Percentiles rank a stretch among this genome's conserved stretches.
Evolutionary conservation across 1,140 invertebrate species (phyloP).

Genomic region (Zaprionus ornatus): DNA sequence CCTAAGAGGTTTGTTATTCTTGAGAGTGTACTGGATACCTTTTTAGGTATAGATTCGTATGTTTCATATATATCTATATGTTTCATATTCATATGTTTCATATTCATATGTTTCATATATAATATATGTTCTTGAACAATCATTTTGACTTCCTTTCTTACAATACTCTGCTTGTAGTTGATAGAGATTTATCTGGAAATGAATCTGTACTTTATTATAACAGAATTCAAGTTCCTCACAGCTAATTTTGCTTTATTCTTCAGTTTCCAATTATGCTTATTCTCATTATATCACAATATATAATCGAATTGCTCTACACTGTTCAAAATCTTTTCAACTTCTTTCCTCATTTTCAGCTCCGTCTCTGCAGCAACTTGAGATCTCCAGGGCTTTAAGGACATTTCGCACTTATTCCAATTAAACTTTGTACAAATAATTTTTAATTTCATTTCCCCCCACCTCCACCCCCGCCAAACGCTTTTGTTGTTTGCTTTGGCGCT

Average conservation of each 20-base stretch:
- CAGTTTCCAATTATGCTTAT: too few species aligned
- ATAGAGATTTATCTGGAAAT: too few species aligned
- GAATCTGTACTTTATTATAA: too few species aligned
- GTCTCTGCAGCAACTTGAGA: neutral
- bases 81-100: too few species aligned
- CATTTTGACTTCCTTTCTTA: too few species aligned
- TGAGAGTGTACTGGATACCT: neutral
- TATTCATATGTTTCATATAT: too few species aligned
- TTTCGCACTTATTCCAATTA: conserved; percentile 8
- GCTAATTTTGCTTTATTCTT: too few species aligned
- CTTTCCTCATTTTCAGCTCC: neutral
- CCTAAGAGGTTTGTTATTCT: neutral
- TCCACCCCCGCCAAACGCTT: neutral
- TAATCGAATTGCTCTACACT: neutral
- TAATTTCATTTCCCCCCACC: neutral
- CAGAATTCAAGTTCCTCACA: too few species aligned
- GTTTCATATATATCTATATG: too few species aligned
- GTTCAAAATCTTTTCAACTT: neutral
- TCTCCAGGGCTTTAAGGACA: neutral
- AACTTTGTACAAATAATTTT: conserved; percentile 5
- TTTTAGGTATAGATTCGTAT: too few species aligned
- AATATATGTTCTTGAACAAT: too few species aligned
- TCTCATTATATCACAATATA: neutral
- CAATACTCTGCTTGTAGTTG: too few species aligned
- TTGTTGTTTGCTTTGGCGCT: conserved; percentile 10